Evolutionary conservation across 2,113 vertebrate genomes (phyloP), one percentile per base, ranked within the genome.

Genomic region (Salvator merianae): DNA sequence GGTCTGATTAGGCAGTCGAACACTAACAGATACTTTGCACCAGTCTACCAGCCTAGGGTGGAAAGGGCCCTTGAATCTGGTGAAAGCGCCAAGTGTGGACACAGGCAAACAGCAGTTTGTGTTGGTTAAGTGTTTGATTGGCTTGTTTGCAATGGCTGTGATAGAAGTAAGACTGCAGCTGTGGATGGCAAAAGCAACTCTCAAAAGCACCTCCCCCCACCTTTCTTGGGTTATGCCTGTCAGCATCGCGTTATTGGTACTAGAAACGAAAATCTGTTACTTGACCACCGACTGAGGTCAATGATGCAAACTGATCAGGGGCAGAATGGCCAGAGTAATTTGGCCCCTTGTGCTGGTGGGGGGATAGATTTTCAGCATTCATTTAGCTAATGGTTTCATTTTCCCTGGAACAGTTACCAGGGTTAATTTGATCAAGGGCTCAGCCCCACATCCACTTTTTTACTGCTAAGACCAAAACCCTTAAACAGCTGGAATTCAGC

Each of bases 341-440:
- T 68, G 82, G 28, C 30, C 73, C 79, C 55, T 24, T 65, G 12
- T 5, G 5, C 59, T 66, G 68, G 40, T 53, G 34, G 34, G 43
- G 26, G 69, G 85, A 83, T 83, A 66, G 85, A 53, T 78, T 87
- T 82, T 65, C 85, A 87, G 26, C 6, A 40, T 79, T 83, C 85
- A 78, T 73, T 87, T 87, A 87, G 43, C 47, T 82, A 87, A 87
- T 50, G 63, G 85, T 77, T 78, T 83, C 68, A 73, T 77, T 43
- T 83, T 32, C 47, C 75, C 40, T 40, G 28, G 40, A 34, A 79
- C 28, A 55, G 30, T 47, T 68, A 73, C 24, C 28, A 78, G 36
- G 34, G 69, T 63, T 62, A 79, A 72, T 26, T 32, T 71, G 53
- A 72, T 22, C 24, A 5, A 65, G 30, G 4, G 0, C 34, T 47